phyloP scores from a whole-genome alignment of 2,113 vertebrate species.

The Dryoscopus gambensis region DNA sequence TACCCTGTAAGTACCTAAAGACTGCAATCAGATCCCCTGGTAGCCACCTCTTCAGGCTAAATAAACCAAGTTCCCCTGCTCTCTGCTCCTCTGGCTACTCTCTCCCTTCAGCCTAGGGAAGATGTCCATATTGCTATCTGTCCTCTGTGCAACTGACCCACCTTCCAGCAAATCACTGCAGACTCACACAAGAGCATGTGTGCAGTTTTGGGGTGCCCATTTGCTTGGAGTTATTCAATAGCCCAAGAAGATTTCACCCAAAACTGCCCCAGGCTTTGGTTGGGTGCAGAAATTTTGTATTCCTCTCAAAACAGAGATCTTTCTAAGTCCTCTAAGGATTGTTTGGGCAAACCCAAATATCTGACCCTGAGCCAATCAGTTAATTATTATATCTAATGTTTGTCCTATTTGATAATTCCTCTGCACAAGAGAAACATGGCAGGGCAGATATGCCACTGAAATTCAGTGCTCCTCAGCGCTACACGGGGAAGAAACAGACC shows the following conservation, averaged over 20 bases:
- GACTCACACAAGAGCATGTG: neutral
- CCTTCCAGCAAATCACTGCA: neutral
- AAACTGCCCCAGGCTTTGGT: neutral
- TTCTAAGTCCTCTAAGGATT: neutral
- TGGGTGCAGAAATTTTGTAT: neutral
- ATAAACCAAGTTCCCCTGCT: neutral
- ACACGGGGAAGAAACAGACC: neutral
- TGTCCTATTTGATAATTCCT: constrained; percentile 3
- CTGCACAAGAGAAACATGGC: neutral
- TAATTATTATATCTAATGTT: neutral
- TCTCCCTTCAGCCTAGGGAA: neutral
- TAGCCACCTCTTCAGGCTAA: neutral
- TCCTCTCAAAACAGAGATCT: neutral
- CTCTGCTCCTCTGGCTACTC: neutral
- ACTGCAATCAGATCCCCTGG: neutral
- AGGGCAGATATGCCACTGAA: neutral
- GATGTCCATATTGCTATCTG: neutral
- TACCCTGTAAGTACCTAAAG: neutral
- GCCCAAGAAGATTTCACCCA: neutral
- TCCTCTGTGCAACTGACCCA: neutral
- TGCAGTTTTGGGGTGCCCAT: neutral
- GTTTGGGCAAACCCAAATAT: neutral
- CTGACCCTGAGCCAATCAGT: neutral
- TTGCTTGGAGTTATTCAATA: neutral
- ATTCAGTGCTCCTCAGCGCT: neutral